Conservation (phyloP, 2,113 vertebrate species). For the Psilopogon haemacephalus region DNA sequence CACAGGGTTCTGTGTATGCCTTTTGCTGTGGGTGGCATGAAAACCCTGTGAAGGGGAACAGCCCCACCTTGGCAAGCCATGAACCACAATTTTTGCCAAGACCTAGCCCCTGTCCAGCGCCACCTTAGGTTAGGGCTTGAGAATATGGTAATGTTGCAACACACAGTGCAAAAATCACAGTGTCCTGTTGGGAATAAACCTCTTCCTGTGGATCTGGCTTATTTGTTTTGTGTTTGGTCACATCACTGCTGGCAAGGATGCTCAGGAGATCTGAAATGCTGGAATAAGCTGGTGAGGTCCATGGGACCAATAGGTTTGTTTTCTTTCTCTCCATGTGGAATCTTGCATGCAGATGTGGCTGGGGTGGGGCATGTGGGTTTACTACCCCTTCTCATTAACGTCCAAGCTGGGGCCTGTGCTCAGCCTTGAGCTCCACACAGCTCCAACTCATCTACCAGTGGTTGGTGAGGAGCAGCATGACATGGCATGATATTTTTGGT, state of each 20-base stretch:
- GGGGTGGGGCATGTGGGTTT: accelerated
- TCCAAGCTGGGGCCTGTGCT: neutral
- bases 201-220: accelerated
- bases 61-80: neutral
- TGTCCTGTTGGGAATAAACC: constrained; percentile 4
- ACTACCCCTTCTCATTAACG: neutral
- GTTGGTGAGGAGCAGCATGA: neutral
- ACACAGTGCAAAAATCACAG: accelerated
- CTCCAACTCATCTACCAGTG: neutral
- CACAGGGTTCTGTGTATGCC: accelerated
- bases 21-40: accelerated
- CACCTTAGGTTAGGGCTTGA: accelerated
- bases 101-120: neutral
- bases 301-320: neutral
- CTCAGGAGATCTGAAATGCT: neutral
- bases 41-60: neutral
- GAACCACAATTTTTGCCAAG: accelerated
- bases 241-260: neutral
- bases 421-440: too few relatives aligned
- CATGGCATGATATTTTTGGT: accelerated
- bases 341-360: neutral
- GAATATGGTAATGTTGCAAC: accelerated
- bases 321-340: accelerated
- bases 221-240: neutral
- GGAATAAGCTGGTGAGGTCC: neutral